Percentiles rank a stretch among this genome's conserved stretches.
Evolutionary conservation across 2,797 vertebrate species (phyloP).

Genomic region (Simalia tracyae): DNA sequence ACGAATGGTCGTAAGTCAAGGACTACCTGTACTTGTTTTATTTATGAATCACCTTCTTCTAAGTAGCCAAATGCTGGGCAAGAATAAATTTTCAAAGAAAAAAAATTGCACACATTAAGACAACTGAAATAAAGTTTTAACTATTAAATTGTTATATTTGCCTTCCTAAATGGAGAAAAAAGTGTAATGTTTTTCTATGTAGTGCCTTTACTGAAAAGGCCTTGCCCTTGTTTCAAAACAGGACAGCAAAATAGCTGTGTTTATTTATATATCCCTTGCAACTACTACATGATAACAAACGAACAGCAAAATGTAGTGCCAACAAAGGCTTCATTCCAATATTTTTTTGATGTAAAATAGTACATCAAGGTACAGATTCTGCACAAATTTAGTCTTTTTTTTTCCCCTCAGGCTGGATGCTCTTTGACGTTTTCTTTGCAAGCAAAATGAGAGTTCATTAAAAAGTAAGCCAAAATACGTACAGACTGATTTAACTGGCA

Average conservation of each 20-base stretch:
- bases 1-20: too few species aligned
- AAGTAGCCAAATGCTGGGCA: neutral
- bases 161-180: neutral
- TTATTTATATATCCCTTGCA: neutral
- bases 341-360: neutral
- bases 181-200: neutral
- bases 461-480: neutral
- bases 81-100: neutral
- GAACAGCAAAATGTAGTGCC: neutral
- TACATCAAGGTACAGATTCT: neutral
- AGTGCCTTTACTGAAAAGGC: neutral
- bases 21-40: neutral
- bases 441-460: neutral
- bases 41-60: slow-evolving; percentile 2
- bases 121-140: neutral
- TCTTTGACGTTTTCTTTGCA: neutral
- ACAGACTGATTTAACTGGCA: neutral
- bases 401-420: neutral
- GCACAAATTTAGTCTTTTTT: neutral
- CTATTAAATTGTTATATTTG: neutral
- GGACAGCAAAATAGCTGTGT: neutral
- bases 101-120: neutral
- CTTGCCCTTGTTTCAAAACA: neutral
- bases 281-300: neutral
- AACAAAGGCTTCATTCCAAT: neutral